A percentile compares a stretch with the other conserved stretches of the same genome.
Conservation (phyloP, 2,888 invertebrate genomes). For the Aspidiotus rigidus region DNA sequence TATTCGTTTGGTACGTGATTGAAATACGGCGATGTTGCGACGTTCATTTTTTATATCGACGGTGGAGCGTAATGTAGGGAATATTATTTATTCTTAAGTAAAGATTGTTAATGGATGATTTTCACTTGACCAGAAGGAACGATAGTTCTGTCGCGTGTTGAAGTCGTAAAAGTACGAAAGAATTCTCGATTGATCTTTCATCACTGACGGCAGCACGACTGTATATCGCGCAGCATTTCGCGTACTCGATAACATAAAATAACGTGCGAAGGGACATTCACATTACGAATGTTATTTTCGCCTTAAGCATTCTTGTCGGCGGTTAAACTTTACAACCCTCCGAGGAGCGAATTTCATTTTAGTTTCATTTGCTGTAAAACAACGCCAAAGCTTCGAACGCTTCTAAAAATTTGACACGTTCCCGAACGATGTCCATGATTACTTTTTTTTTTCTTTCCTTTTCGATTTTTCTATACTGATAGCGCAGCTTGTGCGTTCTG, state of each 20-base stretch:
- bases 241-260: constrained; percentile 1
- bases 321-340: constrained; percentile 4
- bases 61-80: too few species aligned
- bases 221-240: too few species aligned
- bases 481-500: too few species aligned
- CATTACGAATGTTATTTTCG: background rate
- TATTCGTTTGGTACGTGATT: constrained; percentile 28
- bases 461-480: too few species aligned
- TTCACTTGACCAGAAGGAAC: too few species aligned
- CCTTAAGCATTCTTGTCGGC: background rate
- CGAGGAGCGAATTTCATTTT: constrained; percentile 4
- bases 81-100: too few species aligned
- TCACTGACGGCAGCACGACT: too few species aligned
- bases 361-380: background rate
- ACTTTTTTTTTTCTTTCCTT: background rate
- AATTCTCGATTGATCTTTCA: too few species aligned
- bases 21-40: constrained; percentile 12
- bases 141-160: too few species aligned
- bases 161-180: too few species aligned
- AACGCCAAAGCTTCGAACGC: background rate
- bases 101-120: too few species aligned
- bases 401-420: background rate
- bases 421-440: background rate
- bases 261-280: background rate
- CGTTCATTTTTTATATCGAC: too few species aligned